phyloP scores from a whole-genome alignment of 2,888 invertebrate genomes.

The Torymus tubicola region DNA sequence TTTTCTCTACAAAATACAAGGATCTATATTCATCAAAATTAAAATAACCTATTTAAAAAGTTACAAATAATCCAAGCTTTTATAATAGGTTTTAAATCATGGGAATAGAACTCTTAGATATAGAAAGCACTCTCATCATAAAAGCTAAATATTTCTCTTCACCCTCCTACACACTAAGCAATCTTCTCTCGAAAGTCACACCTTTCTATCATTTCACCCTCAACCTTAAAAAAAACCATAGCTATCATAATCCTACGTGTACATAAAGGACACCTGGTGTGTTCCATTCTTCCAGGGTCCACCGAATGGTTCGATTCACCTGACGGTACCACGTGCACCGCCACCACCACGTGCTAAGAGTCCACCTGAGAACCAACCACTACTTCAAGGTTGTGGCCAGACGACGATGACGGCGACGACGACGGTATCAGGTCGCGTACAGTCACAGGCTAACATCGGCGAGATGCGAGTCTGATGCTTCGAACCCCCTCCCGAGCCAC shows the following conservation, averaged over 20 bases:
- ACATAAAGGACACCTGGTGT: conserved; percentile 19
- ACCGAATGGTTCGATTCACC: conserved; percentile 77
- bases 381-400: conserved; percentile 81
- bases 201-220: neutral
- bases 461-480: conserved; percentile 93
- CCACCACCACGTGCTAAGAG: conserved; percentile 79
- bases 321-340: conserved; percentile 79
- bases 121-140: too few species aligned
- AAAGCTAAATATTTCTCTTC: neutral
- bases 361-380: conserved; percentile 80
- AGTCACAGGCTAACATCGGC: conserved; percentile 78
- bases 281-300: conserved; percentile 68
- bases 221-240: neutral
- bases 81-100: too few species aligned
- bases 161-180: neutral
- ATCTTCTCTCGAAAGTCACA: neutral
- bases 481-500: conserved; percentile 74
- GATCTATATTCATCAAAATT: too few species aligned
- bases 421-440: conserved; percentile 51
- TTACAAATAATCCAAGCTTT: too few species aligned
- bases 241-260: neutral
- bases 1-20: too few species aligned
- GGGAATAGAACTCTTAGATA: too few species aligned
- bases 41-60: too few species aligned
- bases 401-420: conserved; percentile 84